A percentile compares a stretch with the other conserved stretches of the same genome.
These are phyloP conservation scores for Pseudomugil gertrudae DNA, from an alignment of 2,797 vertebrate species.

Conservation along the genomic window DNA sequence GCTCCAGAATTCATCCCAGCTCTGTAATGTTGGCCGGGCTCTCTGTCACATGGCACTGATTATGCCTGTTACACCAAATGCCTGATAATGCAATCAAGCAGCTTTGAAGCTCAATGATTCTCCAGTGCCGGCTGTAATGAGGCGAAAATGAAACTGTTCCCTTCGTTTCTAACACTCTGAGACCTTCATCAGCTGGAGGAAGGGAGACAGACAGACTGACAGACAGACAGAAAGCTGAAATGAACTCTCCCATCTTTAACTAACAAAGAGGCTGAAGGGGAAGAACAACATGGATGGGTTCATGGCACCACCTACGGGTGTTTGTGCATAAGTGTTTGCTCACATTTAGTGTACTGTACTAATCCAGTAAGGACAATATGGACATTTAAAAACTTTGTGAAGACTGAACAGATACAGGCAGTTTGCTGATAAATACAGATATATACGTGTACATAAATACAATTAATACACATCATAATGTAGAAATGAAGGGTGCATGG, in stretches of 20 bases:
- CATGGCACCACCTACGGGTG: conserved; percentile 15
- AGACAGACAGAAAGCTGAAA: conserved; percentile 21
- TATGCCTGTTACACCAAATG: conserved; percentile 68
- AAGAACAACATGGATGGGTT: conserved; percentile 4
- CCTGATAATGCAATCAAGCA: conserved; percentile 78
- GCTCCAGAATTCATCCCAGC: conserved; percentile 12
- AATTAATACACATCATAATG: not conserved
- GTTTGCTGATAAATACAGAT: not conserved
- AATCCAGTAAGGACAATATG: not conserved
- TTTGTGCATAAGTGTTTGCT: conserved; percentile 13
- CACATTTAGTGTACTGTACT: not conserved
- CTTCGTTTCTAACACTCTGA: conserved; percentile 71
- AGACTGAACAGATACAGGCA: not conserved
- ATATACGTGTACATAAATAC: not conserved
- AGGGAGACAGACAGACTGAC: conserved; percentile 16
- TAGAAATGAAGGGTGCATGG: not conserved
- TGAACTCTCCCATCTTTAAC: conserved; percentile 55
- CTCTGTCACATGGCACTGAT: conserved; percentile 63
- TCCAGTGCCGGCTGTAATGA: conserved; percentile 75
- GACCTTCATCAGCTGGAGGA: conserved; percentile 59
- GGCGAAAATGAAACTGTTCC: conserved; percentile 74
- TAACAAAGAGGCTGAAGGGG: conserved; percentile 16
- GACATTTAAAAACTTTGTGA: too few relatives aligned
- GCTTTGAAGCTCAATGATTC: conserved; percentile 73
- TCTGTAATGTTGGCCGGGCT: conserved; percentile 39